phyloP scores from a whole-genome alignment of 2,797 vertebrate species.

The Botia kubotai region DNA sequence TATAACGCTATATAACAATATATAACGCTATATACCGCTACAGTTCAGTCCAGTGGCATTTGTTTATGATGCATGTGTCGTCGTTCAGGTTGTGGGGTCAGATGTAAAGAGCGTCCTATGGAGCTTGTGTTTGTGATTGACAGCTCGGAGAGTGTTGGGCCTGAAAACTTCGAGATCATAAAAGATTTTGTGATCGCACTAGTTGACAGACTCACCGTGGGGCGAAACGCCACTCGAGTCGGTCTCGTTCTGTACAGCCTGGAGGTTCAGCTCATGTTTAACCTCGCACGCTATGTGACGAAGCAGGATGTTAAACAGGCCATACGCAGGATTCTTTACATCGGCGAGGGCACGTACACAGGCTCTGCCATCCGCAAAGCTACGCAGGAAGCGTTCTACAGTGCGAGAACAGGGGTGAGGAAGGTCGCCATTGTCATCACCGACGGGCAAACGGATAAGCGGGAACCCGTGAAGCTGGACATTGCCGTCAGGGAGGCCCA shows the following conservation, averaged over 20 bases:
- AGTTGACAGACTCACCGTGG: constrained; percentile 88
- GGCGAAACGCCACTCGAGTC: constrained; percentile 87
- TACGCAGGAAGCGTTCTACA: constrained; percentile 86
- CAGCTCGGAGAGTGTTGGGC: constrained; percentile 92
- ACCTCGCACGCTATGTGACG: constrained; percentile 79
- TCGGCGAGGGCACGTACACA: constrained; percentile 91
- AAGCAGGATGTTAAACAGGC: constrained; percentile 87
- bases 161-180: constrained; percentile 91
- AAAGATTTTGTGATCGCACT: constrained; percentile 89
- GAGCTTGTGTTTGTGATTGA: constrained; percentile 94
- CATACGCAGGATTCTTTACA: constrained; percentile 85
- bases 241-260: constrained; percentile 89
- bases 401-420: constrained; percentile 82
- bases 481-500: constrained; percentile 86
- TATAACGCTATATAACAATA: not conserved
- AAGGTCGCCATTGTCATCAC: constrained; percentile 91
- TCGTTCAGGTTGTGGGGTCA: constrained; percentile 85
- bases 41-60: not conserved
- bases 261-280: constrained; percentile 86
- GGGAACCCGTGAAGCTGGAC: constrained; percentile 87
- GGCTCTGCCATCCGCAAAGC: constrained; percentile 89
- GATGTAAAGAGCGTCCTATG: constrained; percentile 92
- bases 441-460: constrained; percentile 88
- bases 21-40: not conserved
- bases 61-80: not conserved